A percentile compares a stretch with the other conserved stretches of the same genome.
Evolutionary conservation across 1,140 invertebrate genomes (phyloP).

Genomic region (Ceratina australensis): DNA sequence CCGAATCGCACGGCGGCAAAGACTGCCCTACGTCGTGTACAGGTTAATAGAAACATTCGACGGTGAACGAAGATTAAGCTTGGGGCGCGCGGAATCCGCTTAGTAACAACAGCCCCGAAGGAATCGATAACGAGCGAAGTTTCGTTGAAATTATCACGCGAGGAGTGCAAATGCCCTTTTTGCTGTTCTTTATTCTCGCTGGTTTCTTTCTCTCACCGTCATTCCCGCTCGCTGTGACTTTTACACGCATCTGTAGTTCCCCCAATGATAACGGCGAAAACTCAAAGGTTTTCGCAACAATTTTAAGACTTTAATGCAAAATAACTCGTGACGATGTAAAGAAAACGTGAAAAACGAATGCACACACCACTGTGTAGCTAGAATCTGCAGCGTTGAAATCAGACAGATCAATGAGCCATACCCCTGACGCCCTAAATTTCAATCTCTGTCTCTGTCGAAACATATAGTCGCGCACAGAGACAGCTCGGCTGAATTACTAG

Average conservation of each 20-base stretch:
- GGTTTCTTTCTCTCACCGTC: background rate
- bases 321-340: too few species aligned
- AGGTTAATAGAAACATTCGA: slow-evolving; percentile 18
- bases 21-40: background rate
- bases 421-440: background rate
- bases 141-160: slow-evolving; percentile 20
- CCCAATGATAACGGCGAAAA: too few species aligned
- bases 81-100: slow-evolving; percentile 22
- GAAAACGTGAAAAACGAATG: too few species aligned
- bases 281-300: too few species aligned
- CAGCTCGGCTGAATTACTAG: background rate
- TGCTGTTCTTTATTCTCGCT: background rate
- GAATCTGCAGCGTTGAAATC: background rate
- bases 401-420: background rate
- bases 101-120: slow-evolving; percentile 39
- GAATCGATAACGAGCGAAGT: slow-evolving; percentile 45
- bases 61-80: slow-evolving; percentile 2
- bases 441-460: background rate
- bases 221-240: too few species aligned
- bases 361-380: too few species aligned
- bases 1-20: too few species aligned
- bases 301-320: too few species aligned
- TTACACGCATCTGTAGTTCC: too few species aligned
- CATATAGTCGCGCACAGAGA: too few species aligned
- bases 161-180: background rate